phyloP scores from a whole-genome alignment of 1,140 invertebrate genomes.

The Euborellia annulipes region DNA sequence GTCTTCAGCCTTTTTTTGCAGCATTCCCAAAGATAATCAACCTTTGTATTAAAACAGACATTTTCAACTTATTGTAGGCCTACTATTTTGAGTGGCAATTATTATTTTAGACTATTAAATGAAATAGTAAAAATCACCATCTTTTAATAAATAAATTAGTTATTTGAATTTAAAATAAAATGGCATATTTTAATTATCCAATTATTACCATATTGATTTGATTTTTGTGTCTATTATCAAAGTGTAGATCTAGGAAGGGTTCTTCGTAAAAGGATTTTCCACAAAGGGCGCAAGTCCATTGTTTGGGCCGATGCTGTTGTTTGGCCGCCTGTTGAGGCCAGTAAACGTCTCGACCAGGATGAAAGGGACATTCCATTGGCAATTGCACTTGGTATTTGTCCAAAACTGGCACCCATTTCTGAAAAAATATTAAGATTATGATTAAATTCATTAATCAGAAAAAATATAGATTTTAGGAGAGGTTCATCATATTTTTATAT shows the following conservation, averaged over 20 bases:
- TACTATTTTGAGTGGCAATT: too few species aligned
- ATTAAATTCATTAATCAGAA: not conserved
- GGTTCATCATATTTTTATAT: not conserved
- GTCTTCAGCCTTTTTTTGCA: constrained; percentile 67
- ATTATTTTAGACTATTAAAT: too few species aligned
- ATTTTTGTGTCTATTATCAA: constrained; percentile 74
- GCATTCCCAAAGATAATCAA: constrained; percentile 6
- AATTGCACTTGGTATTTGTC: constrained; percentile 69
- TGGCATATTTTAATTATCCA: too few species aligned
- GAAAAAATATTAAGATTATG: constrained; percentile 10
- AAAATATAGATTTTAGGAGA: not conserved
- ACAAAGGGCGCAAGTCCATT: constrained; percentile 83
- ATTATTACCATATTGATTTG: constrained; percentile 61
- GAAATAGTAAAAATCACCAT: too few species aligned
- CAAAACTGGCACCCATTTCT: constrained; percentile 78
- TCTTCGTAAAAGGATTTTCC: constrained; percentile 86
- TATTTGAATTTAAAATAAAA: too few species aligned
- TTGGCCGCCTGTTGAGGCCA: constrained; percentile 67
- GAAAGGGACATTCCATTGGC: constrained; percentile 77
- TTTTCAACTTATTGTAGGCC: too few species aligned
- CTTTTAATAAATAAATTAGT: too few species aligned
- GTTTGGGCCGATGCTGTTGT: constrained; percentile 60
- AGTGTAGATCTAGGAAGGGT: constrained; percentile 73
- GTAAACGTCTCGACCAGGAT: constrained; percentile 72
- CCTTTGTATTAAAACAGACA: too few species aligned